These are phyloP conservation scores for Cephus nigrinus DNA, from an alignment of 2,888 invertebrate genomes.

Conservation along the genomic window DNA sequence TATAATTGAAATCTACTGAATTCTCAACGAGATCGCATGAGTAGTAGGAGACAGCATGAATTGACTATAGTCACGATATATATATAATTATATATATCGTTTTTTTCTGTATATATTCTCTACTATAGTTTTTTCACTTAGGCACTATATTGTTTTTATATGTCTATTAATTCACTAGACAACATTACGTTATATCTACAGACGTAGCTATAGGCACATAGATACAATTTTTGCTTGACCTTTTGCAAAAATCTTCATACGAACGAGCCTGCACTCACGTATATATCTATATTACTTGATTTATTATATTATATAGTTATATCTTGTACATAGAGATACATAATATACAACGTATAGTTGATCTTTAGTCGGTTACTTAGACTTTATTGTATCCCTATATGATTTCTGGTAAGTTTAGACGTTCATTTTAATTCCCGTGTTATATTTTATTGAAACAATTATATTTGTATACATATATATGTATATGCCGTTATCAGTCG, in stretches of 20 bases:
- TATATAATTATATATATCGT: conserved; percentile 5
- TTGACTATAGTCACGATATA: conserved; percentile 30
- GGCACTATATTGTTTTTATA: conserved; percentile 25
- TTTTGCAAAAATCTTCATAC: conserved; percentile 33
- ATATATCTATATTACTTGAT: background rate
- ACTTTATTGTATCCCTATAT: conserved; percentile 52
- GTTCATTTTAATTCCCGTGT: conserved; percentile 31
- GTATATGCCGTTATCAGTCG: background rate
- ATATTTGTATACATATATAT: background rate
- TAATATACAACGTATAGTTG: no score
- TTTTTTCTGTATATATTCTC: conserved; percentile 21
- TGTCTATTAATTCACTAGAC: conserved; percentile 17
- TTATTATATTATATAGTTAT: background rate
- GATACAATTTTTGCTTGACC: conserved; percentile 10
- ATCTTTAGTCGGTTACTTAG: conserved; percentile 40
- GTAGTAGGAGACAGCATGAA: conserved; percentile 40
- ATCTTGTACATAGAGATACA: background rate
- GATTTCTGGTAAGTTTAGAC: conserved; percentile 56
- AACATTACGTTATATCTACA: conserved; percentile 3
- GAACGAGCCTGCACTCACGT: conserved; percentile 48
- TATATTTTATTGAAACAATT: background rate
- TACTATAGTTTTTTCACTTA: conserved; percentile 25
- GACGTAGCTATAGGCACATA: conserved; percentile 18
- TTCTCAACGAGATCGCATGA: conserved; percentile 31
- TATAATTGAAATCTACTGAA: conserved; percentile 21